Percentiles rank a stretch among this genome's conserved stretches.
Evolutionary conservation across 2,797 vertebrate genomes (phyloP).

Genomic region (Pteronotus mesoamericanus): DNA sequence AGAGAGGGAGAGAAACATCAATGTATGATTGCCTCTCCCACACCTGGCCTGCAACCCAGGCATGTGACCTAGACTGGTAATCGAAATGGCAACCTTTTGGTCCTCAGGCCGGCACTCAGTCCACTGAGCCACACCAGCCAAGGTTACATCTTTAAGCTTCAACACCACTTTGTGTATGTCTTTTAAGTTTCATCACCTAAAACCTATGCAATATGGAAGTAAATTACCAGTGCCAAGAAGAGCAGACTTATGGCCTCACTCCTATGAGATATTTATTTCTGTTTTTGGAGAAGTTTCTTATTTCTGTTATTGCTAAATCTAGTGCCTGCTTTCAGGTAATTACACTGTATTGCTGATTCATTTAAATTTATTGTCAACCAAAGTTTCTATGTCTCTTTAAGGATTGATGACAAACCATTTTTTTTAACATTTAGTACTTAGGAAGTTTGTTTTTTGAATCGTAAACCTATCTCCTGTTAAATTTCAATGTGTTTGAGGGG

Average conservation of each 20-base stretch:
- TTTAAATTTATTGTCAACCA: neutral
- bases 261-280: neutral
- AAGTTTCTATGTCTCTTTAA: neutral
- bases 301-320: neutral
- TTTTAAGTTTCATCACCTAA: neutral
- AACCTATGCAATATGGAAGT: neutral
- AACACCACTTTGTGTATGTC: neutral
- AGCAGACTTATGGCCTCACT: neutral
- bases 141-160: conserved; percentile 5
- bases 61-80: too few species aligned
- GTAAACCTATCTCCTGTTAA: conserved; percentile 25
- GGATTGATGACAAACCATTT: neutral
- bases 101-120: too few species aligned
- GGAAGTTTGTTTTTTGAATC: neutral
- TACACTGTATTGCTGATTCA: neutral
- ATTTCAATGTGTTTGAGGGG: conserved; percentile 46
- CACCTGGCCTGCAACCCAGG: too few species aligned
- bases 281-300: neutral
- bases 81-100: too few species aligned
- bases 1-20: too few species aligned
- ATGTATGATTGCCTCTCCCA: too few species aligned
- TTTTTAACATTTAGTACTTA: neutral
- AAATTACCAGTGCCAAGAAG: neutral
- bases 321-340: neutral
- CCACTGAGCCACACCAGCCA: too few species aligned